phyloP scores from a whole-genome alignment of 2,113 vertebrate genomes.

The Arothron firmamentum region DNA sequence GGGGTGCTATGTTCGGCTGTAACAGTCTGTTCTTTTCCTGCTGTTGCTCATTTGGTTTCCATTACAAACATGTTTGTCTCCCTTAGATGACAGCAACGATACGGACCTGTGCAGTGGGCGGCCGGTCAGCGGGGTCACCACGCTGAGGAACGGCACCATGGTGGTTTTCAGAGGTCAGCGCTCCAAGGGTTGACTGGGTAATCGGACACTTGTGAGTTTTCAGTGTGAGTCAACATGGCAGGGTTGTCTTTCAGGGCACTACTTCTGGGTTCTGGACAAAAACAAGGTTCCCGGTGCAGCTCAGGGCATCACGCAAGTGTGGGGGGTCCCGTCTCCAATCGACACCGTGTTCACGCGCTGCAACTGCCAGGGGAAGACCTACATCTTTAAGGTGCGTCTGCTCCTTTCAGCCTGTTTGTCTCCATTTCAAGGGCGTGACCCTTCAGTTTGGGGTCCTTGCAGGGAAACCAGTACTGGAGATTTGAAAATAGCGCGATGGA shows the following conservation, averaged over 20 bases:
- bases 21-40: not conserved
- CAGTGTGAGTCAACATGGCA: not conserved
- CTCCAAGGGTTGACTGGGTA: not conserved
- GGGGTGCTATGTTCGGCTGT: no score
- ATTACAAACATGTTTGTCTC: slow-evolving; percentile 20
- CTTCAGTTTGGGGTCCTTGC: not conserved
- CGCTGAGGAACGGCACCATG: slow-evolving; percentile 85
- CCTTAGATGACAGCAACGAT: slow-evolving; percentile 74
- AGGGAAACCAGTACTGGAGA: slow-evolving; percentile 89
- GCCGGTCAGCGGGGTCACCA: slow-evolving; percentile 81
- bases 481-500: slow-evolving; percentile 86
- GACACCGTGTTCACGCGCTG: slow-evolving; percentile 92
- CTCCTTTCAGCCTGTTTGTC: not conserved
- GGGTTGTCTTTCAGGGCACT: slow-evolving; percentile 78
- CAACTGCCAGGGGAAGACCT: slow-evolving; percentile 92
- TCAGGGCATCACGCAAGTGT: slow-evolving; percentile 80
- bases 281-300: slow-evolving; percentile 71
- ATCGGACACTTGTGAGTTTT: not conserved
- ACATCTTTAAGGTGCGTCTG: slow-evolving; percentile 87
- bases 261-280: slow-evolving; percentile 86
- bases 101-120: slow-evolving; percentile 85
- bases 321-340: slow-evolving; percentile 93
- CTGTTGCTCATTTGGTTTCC: not conserved
- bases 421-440: not conserved
- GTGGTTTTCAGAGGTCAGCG: slow-evolving; percentile 88